Percentiles rank a stretch among this genome's conserved stretches.
These are phyloP conservation scores for Anoplolepis gracilipes DNA, from an alignment of 1,140 invertebrate species.

Conservation along the genomic window DNA sequence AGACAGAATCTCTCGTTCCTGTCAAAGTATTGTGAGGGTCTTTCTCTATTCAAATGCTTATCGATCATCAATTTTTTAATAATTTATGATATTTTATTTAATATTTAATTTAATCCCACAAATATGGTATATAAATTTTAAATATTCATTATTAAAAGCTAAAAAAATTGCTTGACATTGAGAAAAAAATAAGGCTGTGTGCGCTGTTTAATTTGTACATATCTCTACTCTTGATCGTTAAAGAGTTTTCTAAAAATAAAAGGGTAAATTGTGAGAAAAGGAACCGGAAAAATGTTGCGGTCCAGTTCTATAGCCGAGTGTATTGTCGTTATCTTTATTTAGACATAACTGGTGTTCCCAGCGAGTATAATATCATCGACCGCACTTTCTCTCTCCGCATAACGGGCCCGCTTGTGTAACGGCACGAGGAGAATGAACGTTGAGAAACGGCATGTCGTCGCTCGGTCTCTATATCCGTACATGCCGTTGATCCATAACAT, in stretches of 20 bases:
- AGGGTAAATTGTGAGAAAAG: slow-evolving; percentile 40
- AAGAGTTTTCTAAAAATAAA: background rate
- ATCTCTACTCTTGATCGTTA: background rate
- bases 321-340: slow-evolving; percentile 68
- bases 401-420: slow-evolving; percentile 74
- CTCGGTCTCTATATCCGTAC: slow-evolving; percentile 38
- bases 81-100: too few species aligned
- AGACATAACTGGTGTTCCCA: slow-evolving; percentile 71
- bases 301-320: slow-evolving; percentile 68
- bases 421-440: slow-evolving; percentile 60
- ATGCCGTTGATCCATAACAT: slow-evolving; percentile 21
- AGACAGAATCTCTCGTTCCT: background rate
- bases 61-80: background rate
- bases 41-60: background rate
- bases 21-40: background rate
- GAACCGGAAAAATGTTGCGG: slow-evolving; percentile 31
- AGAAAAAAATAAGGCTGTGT: background rate
- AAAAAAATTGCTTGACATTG: background rate
- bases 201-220: background rate
- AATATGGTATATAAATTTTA: background rate
- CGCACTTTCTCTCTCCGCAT: slow-evolving; percentile 75
- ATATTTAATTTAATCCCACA: too few species aligned
- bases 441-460: slow-evolving; percentile 69
- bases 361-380: slow-evolving; percentile 69
- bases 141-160: background rate